Conservation (phyloP, 2,888 invertebrate species). For the Scaptomyza tumidula region DNA sequence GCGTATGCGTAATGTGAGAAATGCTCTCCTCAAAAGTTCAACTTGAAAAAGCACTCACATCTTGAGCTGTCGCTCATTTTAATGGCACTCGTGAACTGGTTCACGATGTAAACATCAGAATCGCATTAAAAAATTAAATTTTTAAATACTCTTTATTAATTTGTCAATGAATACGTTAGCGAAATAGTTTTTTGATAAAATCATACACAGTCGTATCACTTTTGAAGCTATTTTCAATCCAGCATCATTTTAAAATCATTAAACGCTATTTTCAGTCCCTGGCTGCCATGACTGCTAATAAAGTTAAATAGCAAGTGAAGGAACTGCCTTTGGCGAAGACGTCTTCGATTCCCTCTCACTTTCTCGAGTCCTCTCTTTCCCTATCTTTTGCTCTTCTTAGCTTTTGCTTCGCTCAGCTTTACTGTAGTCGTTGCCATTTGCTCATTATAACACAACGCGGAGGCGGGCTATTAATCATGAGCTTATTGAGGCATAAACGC, state of each 20-base stretch:
- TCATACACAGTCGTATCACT: background rate
- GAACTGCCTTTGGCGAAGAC: background rate
- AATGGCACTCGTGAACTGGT: constrained; percentile 1
- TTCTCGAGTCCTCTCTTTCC: background rate
- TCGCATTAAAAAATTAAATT: no score
- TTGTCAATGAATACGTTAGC: no score
- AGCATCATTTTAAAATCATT: background rate
- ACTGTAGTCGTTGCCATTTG: constrained; percentile 62
- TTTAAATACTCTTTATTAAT: no score
- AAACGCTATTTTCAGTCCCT: constrained; percentile 9
- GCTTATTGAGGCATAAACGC: constrained; percentile 83
- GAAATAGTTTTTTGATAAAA: no score
- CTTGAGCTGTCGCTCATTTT: constrained; percentile 13
- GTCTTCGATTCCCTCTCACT: background rate
- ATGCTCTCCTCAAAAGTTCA: constrained; percentile 23
- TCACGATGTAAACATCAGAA: background rate
- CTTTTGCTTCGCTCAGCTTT: constrained; percentile 27
- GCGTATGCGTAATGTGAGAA: constrained; percentile 55
- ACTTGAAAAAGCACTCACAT: constrained; percentile 22
- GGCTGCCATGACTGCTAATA: constrained; percentile 24
- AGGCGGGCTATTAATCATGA: constrained; percentile 81
- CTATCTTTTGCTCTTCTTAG: background rate
- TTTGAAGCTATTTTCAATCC: background rate
- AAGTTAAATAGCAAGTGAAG: constrained; percentile 16
- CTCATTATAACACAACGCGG: constrained; percentile 65